Evolutionary conservation across 2,888 invertebrate genomes (phyloP).

Genomic region (Patella ulyssiponensis): DNA sequence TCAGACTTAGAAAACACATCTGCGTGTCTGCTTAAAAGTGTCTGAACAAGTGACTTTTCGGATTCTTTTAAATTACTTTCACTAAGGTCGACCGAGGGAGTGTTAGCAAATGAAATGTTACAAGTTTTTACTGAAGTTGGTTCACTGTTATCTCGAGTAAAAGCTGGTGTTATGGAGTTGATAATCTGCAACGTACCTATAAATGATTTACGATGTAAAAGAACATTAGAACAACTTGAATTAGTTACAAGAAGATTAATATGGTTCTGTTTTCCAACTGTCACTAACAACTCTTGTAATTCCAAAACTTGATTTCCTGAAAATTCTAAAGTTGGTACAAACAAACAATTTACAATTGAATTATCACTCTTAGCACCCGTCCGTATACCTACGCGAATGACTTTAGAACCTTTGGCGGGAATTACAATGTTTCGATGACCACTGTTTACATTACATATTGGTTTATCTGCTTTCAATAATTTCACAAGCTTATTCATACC

Average conservation of each 20-base stretch:
- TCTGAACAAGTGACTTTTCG: background rate
- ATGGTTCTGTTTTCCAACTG: no score
- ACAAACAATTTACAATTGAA: background rate
- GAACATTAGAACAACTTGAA: no score
- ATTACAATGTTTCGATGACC: background rate
- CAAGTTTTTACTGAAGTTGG: no score
- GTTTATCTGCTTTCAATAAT: background rate
- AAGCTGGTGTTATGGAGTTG: no score
- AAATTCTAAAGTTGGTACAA: background rate
- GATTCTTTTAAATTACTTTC: background rate
- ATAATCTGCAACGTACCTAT: no score
- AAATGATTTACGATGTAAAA: no score
- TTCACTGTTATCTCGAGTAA: no score
- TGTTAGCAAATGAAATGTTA: no score
- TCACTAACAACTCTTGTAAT: no score
- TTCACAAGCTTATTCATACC: background rate
- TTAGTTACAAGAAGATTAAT: no score
- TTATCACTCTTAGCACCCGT: background rate
- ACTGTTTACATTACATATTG: background rate
- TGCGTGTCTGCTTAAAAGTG: background rate
- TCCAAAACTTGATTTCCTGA: background rate
- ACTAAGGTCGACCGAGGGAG: background rate
- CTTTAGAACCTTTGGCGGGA: background rate
- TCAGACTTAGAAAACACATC: conserved; percentile 13
- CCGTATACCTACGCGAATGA: background rate